Percentiles rank a stretch among this genome's conserved stretches.
These are phyloP conservation scores for Sthenelais limicola DNA, from an alignment of 2,888 invertebrate species.

Conservation along the genomic window DNA sequence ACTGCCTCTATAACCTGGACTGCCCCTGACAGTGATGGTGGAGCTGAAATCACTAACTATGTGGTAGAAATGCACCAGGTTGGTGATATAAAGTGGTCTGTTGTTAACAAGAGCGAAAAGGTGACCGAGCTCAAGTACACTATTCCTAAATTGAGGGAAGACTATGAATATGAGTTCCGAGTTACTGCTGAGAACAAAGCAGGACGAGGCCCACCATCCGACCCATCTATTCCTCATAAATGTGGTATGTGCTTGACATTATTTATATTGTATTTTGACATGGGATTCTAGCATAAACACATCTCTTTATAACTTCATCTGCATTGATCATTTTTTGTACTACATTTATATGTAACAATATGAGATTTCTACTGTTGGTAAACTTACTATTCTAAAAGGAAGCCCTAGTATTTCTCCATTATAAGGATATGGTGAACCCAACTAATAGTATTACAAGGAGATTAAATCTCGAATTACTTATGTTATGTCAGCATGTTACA, in stretches of 20 bases:
- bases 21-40: conserved; percentile 68
- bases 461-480: too few relatives aligned
- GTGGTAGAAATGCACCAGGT: conserved; percentile 65
- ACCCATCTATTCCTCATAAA: conserved; percentile 39
- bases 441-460: too few relatives aligned
- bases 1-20: conserved; percentile 67
- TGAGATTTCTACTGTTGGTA: too few relatives aligned
- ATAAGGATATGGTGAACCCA: too few relatives aligned
- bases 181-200: conserved; percentile 91
- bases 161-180: conserved; percentile 91
- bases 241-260: conserved; percentile 46
- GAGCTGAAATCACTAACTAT: conserved; percentile 67
- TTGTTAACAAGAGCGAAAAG: conserved; percentile 56
- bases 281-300: too few relatives aligned
- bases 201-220: conserved; percentile 80
- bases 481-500: too few relatives aligned
- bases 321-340: too few relatives aligned
- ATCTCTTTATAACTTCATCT: too few relatives aligned
- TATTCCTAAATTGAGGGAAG: conserved; percentile 73
- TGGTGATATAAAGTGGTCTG: conserved; percentile 59
- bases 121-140: conserved; percentile 53
- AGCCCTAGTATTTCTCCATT: too few relatives aligned
- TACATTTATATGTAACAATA: too few relatives aligned
- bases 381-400: too few relatives aligned
- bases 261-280: too few relatives aligned